Percentiles rank a stretch among this genome's conserved stretches.
Evolutionary conservation across 2,113 vertebrate genomes (phyloP).

Genomic region (Eudyptes chrysolophus): DNA sequence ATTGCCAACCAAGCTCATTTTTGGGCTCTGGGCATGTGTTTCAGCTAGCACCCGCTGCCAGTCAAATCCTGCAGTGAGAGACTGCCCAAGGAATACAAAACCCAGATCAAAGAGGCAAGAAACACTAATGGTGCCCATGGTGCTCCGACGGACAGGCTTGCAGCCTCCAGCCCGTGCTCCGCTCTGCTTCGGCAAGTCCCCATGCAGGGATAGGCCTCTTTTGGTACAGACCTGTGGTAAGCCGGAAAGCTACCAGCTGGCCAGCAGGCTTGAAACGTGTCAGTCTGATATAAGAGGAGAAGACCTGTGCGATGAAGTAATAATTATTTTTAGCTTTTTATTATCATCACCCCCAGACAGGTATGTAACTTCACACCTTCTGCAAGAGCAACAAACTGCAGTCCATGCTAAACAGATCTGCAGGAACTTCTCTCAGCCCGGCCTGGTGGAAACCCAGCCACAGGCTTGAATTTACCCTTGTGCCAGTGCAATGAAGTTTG

Average conservation of each 20-base stretch:
- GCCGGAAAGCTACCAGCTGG: not conserved
- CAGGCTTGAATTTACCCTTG: not conserved
- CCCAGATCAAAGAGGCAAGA: not conserved
- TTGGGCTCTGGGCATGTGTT: not conserved
- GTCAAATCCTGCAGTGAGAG: not conserved
- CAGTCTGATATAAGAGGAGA: not conserved
- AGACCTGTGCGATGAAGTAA: not conserved
- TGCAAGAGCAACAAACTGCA: not conserved
- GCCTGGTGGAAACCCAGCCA: not conserved
- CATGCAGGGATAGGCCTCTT: not conserved
- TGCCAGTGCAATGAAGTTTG: not conserved
- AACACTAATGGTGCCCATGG: not conserved
- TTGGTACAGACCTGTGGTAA: not conserved
- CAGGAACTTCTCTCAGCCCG: not conserved
- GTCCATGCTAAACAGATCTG: not conserved
- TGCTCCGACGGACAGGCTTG: not conserved
- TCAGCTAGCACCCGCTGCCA: not conserved
- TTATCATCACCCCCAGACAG: not conserved
- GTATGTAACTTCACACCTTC: not conserved
- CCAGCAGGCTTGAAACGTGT: not conserved
- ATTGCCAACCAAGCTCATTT: not conserved
- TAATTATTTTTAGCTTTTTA: not conserved
- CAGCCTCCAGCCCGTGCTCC: not conserved
- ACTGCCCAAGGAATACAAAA: not conserved
- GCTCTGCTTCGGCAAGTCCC: not conserved